A percentile compares a stretch with the other conserved stretches of the same genome.
phyloP scores from a whole-genome alignment of 2,888 invertebrate species.

The Hetaerina titia region DNA sequence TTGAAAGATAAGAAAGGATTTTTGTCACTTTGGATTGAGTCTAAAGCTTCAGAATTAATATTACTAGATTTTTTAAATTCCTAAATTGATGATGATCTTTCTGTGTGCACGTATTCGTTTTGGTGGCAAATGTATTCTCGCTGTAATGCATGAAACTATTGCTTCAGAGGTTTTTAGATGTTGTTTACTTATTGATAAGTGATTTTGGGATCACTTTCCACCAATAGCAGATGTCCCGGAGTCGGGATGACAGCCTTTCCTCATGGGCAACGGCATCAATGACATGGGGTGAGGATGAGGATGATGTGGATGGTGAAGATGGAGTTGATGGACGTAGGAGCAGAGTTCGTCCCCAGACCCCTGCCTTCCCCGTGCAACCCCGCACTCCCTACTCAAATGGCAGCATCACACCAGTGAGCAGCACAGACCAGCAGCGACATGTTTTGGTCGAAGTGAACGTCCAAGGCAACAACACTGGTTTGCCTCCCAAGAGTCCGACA shows the following conservation, averaged over 20 bases:
- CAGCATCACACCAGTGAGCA: constrained; percentile 79
- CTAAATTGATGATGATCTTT: too few species aligned
- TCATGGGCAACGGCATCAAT: constrained; percentile 83
- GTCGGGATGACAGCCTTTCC: constrained; percentile 83
- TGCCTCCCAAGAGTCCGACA: constrained; percentile 90
- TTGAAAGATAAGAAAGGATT: too few species aligned
- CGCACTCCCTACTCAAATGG: constrained; percentile 92
- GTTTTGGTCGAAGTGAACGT: constrained; percentile 72
- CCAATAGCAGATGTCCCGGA: constrained; percentile 74
- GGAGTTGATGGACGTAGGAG: neutral
- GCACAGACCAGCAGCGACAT: constrained; percentile 70
- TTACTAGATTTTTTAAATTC: too few species aligned
- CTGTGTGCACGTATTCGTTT: too few species aligned
- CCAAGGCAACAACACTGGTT: constrained; percentile 78
- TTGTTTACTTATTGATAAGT: too few species aligned
- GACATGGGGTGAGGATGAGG: constrained; percentile 71
- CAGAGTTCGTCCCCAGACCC: constrained; percentile 88
- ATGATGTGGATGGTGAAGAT: constrained; percentile 39
- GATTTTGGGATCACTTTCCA: neutral
- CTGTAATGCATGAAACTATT: too few species aligned
- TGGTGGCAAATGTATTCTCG: too few species aligned
- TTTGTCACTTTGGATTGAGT: too few species aligned
- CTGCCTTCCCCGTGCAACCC: constrained; percentile 95
- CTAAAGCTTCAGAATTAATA: too few species aligned
- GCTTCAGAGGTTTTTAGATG: too few species aligned